Evolutionary conservation across 1,140 invertebrate genomes (phyloP).

Genomic region (Bombus soroeensis): DNA sequence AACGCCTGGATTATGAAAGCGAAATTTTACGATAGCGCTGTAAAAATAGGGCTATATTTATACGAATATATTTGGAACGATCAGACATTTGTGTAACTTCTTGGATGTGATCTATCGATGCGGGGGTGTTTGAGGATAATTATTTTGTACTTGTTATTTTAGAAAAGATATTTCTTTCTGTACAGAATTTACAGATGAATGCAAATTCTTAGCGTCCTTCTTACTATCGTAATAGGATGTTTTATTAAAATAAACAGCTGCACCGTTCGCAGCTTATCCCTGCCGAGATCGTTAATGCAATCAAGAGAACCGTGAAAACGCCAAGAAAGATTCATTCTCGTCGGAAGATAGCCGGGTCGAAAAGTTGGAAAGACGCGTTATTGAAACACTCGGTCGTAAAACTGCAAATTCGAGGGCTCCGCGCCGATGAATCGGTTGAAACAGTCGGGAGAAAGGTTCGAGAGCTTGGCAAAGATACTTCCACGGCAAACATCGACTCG

Average conservation of each 20-base stretch:
- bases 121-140: background rate
- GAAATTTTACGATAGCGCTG: background rate
- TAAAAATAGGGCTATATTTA: background rate
- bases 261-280: background rate
- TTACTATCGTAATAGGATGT: too few species aligned
- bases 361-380: conserved; percentile 31
- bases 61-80: background rate
- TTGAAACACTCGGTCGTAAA: conserved; percentile 19
- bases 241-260: background rate
- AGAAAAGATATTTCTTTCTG: too few species aligned
- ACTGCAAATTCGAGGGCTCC: conserved; percentile 32
- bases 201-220: background rate
- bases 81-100: background rate
- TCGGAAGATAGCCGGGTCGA: background rate
- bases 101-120: background rate
- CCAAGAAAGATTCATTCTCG: background rate
- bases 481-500: background rate
- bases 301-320: background rate
- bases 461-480: conserved; percentile 17
- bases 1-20: background rate
- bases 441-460: background rate
- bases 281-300: conserved; percentile 10
- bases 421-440: background rate
- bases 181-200: background rate
- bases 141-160: background rate